Evolutionary conservation across 2,797 vertebrate genomes (phyloP).

Genomic region (Hemibagrus guttatus): DNA sequence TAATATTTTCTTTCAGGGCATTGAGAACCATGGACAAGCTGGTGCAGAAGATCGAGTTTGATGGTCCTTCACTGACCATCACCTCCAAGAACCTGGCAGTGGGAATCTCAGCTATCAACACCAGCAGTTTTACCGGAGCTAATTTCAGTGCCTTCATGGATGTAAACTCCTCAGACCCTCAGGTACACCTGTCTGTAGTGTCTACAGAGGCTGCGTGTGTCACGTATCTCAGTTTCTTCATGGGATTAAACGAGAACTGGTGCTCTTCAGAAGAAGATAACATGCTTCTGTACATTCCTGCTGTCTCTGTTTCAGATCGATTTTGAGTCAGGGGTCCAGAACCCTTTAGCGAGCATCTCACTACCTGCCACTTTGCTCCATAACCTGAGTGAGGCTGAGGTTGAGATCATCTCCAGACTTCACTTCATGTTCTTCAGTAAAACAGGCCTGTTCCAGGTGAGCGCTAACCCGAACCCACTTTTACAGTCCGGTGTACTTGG

Average conservation of each 20-base stretch:
- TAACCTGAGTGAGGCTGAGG: slow-evolving; percentile 74
- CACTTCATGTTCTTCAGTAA: slow-evolving; percentile 96
- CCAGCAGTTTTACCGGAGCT: slow-evolving; percentile 76
- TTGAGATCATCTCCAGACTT: slow-evolving; percentile 80
- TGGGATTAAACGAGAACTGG: not conserved
- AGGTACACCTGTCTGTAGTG: slow-evolving; percentile 73
- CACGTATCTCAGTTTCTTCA: not conserved
- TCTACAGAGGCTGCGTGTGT: not conserved
- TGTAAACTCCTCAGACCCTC: slow-evolving; percentile 78
- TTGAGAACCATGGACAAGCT: slow-evolving; percentile 90
- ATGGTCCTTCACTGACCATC: slow-evolving; percentile 81
- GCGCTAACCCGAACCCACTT: not conserved
- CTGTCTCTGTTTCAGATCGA: slow-evolving; percentile 75
- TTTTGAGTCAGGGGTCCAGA: slow-evolving; percentile 75
- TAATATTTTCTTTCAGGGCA: slow-evolving; percentile 73
- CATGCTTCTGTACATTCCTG: not conserved
- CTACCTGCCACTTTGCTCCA: slow-evolving; percentile 85
- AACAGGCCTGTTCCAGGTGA: slow-evolving; percentile 89
- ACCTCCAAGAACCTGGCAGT: slow-evolving; percentile 84
- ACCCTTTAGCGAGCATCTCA: slow-evolving; percentile 81
- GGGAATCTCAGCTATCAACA: slow-evolving; percentile 82
- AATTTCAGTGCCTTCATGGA: slow-evolving; percentile 85
- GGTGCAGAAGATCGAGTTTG: slow-evolving; percentile 88
- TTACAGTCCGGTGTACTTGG: not conserved
- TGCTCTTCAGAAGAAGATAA: not conserved